A percentile compares a stretch with the other conserved stretches of the same genome.
Evolutionary conservation across 2,888 invertebrate genomes (phyloP).

Genomic region (Drosophila algonquin): DNA sequence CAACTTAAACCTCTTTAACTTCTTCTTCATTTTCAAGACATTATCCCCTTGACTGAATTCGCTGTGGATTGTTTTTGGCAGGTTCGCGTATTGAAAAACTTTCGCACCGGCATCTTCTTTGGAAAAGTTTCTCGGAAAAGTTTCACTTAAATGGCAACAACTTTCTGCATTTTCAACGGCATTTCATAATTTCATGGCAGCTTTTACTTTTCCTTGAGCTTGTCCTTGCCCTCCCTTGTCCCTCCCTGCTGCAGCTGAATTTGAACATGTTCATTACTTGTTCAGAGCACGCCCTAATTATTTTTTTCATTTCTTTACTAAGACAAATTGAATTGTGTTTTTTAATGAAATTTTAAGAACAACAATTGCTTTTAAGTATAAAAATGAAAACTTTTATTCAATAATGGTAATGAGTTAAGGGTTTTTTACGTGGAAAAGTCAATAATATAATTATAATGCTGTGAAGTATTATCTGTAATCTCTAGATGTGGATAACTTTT

Average conservation of each 20-base stretch:
- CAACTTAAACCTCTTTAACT: slow-evolving; percentile 15
- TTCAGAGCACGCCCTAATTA: slow-evolving; percentile 36
- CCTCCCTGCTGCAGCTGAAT: neutral
- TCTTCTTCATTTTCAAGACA: slow-evolving; percentile 5
- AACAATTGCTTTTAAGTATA: neutral
- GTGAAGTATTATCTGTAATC: neutral
- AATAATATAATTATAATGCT: neutral
- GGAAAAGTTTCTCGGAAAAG: slow-evolving; percentile 34
- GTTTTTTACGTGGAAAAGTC: neutral
- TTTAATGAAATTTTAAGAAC: neutral
- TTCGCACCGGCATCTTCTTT: slow-evolving; percentile 20
- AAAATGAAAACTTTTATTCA: no score
- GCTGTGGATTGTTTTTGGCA: slow-evolving; percentile 42
- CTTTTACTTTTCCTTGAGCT: neutral
- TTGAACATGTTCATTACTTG: slow-evolving; percentile 40
- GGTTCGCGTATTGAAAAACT: slow-evolving; percentile 52
- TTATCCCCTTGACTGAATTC: slow-evolving; percentile 32
- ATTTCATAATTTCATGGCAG: slow-evolving; percentile 43
- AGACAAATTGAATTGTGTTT: slow-evolving; percentile 39
- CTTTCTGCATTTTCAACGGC: slow-evolving; percentile 41
- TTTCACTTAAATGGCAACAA: slow-evolving; percentile 46
- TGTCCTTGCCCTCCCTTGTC: no score
- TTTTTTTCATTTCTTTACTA: slow-evolving; percentile 39
- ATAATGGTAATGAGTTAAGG: no score
- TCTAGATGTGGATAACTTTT: neutral